These are phyloP conservation scores for Stenotaenia linearis DNA, from an alignment of 2,888 invertebrate species.

Conservation along the genomic window DNA sequence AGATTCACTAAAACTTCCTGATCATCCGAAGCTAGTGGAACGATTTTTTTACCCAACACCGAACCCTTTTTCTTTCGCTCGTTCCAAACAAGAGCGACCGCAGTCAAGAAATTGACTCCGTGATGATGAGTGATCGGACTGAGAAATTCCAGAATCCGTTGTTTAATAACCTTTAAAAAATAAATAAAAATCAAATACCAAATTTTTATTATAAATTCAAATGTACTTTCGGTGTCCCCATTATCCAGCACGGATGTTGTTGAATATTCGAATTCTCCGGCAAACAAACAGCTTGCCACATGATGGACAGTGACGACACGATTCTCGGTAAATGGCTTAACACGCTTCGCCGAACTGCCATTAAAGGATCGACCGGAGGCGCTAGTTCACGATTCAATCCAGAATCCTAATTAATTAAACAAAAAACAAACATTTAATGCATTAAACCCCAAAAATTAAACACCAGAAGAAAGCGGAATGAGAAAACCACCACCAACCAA, in stretches of 20 bases:
- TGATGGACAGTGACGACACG: constrained; percentile 67
- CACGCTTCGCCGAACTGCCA: constrained; percentile 64
- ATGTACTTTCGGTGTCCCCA: constrained; percentile 52
- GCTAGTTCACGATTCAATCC: constrained; percentile 37
- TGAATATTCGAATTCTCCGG: constrained; percentile 43
- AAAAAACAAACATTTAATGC: not conserved
- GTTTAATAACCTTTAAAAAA: constrained; percentile 61
- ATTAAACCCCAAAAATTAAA: not conserved
- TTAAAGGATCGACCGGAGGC: constrained; percentile 48
- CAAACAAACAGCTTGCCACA: constrained; percentile 66
- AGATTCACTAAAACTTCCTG: constrained; percentile 72
- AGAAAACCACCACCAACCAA: not conserved
- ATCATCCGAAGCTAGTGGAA: constrained; percentile 60
- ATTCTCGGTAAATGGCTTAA: constrained; percentile 73
- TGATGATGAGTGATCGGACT: constrained; percentile 79
- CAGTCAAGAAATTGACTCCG: constrained; percentile 70
- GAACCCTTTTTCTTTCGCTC: constrained; percentile 49
- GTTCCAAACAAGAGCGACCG: constrained; percentile 80
- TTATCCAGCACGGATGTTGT: constrained; percentile 43
- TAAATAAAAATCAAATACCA: not conserved
- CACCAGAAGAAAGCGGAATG: constrained; percentile 38
- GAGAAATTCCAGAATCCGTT: constrained; percentile 71
- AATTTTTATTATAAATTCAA: not conserved
- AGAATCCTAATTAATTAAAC: constrained; percentile 34
- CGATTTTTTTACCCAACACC: constrained; percentile 47